Percentiles rank a stretch among this genome's conserved stretches.
Evolutionary conservation across 2,113 vertebrate species (phyloP).

Genomic region (Origma solitaria): DNA sequence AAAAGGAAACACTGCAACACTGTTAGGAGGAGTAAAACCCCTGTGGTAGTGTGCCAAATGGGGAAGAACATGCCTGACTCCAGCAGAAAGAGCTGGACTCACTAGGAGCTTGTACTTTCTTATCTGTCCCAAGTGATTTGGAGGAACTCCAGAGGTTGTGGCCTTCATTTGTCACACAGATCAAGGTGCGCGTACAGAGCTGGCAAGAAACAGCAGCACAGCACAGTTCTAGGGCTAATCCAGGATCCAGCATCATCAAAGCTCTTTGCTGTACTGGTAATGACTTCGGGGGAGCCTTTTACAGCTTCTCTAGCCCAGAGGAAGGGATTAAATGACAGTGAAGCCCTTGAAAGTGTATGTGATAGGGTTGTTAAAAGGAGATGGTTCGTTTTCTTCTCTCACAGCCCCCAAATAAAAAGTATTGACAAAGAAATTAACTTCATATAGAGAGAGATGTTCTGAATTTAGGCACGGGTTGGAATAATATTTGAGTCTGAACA

Average conservation of each 20-base stretch:
- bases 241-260: not conserved
- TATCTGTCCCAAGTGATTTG: not conserved
- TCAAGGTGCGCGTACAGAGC: not conserved
- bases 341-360: not conserved
- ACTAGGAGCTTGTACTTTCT: not conserved
- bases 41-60: not conserved
- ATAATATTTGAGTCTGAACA: not conserved
- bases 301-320: not conserved
- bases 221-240: not conserved
- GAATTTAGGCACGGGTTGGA: not conserved
- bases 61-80: not conserved
- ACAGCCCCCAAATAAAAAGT: not conserved
- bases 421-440: not conserved
- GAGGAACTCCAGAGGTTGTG: not conserved
- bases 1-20: slow-evolving; percentile 23
- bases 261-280: not conserved
- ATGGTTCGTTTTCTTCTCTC: not conserved
- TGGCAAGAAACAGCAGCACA: not conserved
- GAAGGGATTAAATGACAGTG: not conserved
- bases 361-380: not conserved
- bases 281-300: not conserved
- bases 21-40: slow-evolving; percentile 22
- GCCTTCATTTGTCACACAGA: not conserved
- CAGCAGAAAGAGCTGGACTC: not conserved
- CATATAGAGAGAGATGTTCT: not conserved